Evolutionary conservation across 2,888 invertebrate genomes (phyloP), one percentile per base, ranked within the genome.

Genomic region (Spodoptera littoralis): DNA sequence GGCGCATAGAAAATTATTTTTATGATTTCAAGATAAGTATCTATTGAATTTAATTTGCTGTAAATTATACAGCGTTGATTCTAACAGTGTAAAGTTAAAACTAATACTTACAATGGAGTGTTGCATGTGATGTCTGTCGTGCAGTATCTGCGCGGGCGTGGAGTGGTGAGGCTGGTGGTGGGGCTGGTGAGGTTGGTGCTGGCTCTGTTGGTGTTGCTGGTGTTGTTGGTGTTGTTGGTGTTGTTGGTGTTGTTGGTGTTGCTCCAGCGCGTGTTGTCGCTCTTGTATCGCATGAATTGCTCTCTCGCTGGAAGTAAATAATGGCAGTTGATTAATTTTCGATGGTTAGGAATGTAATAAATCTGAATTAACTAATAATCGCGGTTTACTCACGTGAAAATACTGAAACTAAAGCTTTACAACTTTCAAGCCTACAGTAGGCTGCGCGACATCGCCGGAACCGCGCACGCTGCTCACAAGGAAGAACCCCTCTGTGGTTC

Each of bases 201-300:
- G 84, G 36, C 27, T 27, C 27, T 27, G 36, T 2, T 84, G 84
- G 6, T 83, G 82, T 11, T 79, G 80, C 12, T 83, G 77, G 11
- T 83, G 83, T 11, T 83, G 84, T 1, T 84, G 85, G 13, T 77
- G 81, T 27, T 27, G 27, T 22, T 84, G 84, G 22, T 82, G 85
- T 13, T 86, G 88, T 45, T 85, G 85, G 6, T 83, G 89, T 49
- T 92, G 63, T 11, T 6, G 89, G 27, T 91, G 84, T 42, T 84
- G 90, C 55, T 93, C 92, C 74, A 90, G 81, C 27, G 86, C 85
- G 70, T 92, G 92, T 4, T 92, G 92, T 4, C 92, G 83, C 65
- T 93, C 92, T 58, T 90, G 90, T 78, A 92, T 87, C 63, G 90
- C 89, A 18, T 87, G 90, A 79, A 92, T 87, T 5, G 88, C 89